These are phyloP conservation scores for Phaetusa simplex DNA, from an alignment of 2,113 vertebrate genomes.

Conservation along the genomic window DNA sequence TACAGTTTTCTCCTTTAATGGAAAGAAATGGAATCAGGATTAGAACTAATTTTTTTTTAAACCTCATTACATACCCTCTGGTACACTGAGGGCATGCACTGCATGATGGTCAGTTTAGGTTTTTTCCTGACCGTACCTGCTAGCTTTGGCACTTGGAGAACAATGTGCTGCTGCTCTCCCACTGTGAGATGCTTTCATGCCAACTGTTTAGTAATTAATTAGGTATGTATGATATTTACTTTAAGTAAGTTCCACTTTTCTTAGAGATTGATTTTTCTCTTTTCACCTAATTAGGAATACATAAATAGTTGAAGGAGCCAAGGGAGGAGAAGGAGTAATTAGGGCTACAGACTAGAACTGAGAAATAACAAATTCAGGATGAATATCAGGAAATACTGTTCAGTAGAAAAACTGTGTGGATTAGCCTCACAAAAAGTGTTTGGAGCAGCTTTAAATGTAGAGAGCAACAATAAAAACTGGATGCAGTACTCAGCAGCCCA, in stretches of 20 bases:
- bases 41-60: neutral
- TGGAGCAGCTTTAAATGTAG: neutral
- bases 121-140: neutral
- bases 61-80: neutral
- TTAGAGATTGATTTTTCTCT: neutral
- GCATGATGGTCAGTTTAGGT: accelerated
- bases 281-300: neutral
- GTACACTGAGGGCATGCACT: neutral
- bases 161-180: neutral
- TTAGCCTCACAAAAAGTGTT: neutral
- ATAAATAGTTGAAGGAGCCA: neutral
- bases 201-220: slow-evolving; percentile 6
- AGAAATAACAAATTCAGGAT: neutral
- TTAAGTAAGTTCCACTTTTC: neutral
- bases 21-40: slow-evolving; percentile 1
- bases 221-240: neutral
- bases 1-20: slow-evolving; percentile 44
- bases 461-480: neutral
- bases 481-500: neutral
- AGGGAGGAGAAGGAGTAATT: neutral
- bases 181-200: neutral
- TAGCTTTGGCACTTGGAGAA: neutral
- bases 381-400: neutral
- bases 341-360: neutral
- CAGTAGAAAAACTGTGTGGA: neutral